phyloP scores from a whole-genome alignment of 2,888 invertebrate species.

The Barypeithes pellucidus region DNA sequence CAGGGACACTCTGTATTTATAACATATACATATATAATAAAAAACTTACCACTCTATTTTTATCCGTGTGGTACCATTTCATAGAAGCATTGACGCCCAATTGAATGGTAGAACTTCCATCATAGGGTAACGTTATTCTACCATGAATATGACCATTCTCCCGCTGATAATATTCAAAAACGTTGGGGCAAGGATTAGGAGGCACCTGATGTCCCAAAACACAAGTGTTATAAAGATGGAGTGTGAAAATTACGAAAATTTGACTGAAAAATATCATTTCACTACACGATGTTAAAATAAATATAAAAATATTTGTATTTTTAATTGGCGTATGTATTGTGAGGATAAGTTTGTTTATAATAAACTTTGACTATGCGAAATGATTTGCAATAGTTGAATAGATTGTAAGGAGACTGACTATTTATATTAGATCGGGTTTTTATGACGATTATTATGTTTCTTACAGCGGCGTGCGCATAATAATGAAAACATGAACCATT shows the following conservation, averaged over 20 bases:
- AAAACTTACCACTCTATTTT: slow-evolving; percentile 55
- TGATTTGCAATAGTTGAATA: slow-evolving; percentile 47
- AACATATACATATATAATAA: too few relatives aligned
- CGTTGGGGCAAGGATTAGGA: slow-evolving; percentile 61
- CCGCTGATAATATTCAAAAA: slow-evolving; percentile 60
- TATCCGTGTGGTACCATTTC: slow-evolving; percentile 52
- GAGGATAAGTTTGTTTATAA: slow-evolving; percentile 31
- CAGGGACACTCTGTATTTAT: too few relatives aligned
- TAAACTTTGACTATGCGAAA: slow-evolving; percentile 29
- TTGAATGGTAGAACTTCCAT: slow-evolving; percentile 52
- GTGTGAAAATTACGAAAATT: too few relatives aligned
- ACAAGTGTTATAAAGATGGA: too few relatives aligned
- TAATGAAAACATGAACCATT: too few relatives aligned
- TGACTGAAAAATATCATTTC: not conserved
- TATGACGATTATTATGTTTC: slow-evolving; percentile 38
- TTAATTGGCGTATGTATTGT: not conserved
- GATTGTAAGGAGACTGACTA: slow-evolving; percentile 47
- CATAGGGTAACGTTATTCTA: slow-evolving; percentile 56
- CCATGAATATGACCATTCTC: slow-evolving; percentile 55
- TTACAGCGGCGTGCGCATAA: slow-evolving; percentile 31
- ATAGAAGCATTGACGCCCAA: slow-evolving; percentile 58
- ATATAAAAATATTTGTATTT: slow-evolving; percentile 8
- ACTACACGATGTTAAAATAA: not conserved
- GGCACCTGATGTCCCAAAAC: slow-evolving; percentile 54
- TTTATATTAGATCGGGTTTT: slow-evolving; percentile 51